phyloP scores from a whole-genome alignment of 2,888 invertebrate species.

The Leucania comma region DNA sequence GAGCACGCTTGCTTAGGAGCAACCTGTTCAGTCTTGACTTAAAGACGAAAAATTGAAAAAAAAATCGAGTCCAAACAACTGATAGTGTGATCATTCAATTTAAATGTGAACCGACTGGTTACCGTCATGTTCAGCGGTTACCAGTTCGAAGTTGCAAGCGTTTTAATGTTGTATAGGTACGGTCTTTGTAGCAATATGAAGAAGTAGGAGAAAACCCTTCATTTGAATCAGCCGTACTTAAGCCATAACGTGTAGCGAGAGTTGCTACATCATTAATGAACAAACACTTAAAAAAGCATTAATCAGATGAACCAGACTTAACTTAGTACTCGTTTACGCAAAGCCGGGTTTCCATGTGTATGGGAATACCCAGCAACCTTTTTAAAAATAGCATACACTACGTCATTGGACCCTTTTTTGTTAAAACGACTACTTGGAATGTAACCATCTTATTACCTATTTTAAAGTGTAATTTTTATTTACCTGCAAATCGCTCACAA shows the following conservation, averaged over 20 bases:
- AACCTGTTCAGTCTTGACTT: too few relatives aligned
- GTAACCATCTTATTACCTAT: background rate
- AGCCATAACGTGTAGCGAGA: background rate
- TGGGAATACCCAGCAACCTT: too few relatives aligned
- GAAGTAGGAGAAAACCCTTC: background rate
- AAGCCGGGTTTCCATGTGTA: background rate
- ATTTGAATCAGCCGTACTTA: background rate
- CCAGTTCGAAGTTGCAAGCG: too few relatives aligned
- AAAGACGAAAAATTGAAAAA: too few relatives aligned
- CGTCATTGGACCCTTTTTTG: background rate
- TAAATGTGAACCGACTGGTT: too few relatives aligned
- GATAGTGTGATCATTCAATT: too few relatives aligned
- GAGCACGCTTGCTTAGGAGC: too few relatives aligned
- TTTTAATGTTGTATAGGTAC: too few relatives aligned
- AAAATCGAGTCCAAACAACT: too few relatives aligned
- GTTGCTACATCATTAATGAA: background rate
- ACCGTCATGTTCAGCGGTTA: too few relatives aligned
- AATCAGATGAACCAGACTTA: background rate
- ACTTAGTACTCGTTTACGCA: too few relatives aligned
- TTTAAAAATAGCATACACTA: background rate
- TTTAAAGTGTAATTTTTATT: conserved; percentile 8
- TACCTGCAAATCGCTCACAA: conserved; percentile 79
- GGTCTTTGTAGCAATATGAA: too few relatives aligned
- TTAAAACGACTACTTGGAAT: background rate
- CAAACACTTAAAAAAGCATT: background rate